These are phyloP conservation scores for Dasyprocta punctata DNA, from an alignment of 2,113 vertebrate species.

Conservation along the genomic window DNA sequence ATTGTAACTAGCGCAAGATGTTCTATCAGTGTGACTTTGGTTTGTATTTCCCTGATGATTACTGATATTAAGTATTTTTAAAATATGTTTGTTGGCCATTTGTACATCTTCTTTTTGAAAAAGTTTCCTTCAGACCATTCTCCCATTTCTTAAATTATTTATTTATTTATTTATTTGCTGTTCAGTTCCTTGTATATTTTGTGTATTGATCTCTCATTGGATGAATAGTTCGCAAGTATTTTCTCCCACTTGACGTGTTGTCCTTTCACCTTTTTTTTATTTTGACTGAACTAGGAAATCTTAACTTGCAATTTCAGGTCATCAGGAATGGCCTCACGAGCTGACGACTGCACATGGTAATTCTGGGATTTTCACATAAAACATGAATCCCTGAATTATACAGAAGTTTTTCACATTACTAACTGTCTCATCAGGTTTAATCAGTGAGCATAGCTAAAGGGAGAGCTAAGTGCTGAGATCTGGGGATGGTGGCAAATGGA, in stretches of 20 bases:
- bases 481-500: background rate
- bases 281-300: background rate
- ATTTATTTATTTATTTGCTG: background rate
- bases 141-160: background rate
- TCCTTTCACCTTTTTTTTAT: background rate
- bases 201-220: background rate
- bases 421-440: background rate
- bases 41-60: background rate
- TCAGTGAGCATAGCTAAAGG: background rate
- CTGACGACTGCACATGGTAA: background rate
- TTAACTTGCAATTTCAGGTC: background rate
- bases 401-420: background rate
- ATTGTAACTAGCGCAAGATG: background rate
- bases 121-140: background rate
- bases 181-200: background rate
- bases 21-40: background rate
- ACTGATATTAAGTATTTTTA: background rate
- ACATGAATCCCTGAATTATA: background rate
- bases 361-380: conserved; percentile 9
- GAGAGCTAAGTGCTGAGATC: background rate
- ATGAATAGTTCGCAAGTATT: background rate
- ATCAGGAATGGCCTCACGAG: background rate
- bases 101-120: background rate
- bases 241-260: background rate
- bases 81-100: background rate